Base-by-base conservation (phyloP, 2,888 invertebrate species). In the Yponomeuta plumbellus region DNA sequence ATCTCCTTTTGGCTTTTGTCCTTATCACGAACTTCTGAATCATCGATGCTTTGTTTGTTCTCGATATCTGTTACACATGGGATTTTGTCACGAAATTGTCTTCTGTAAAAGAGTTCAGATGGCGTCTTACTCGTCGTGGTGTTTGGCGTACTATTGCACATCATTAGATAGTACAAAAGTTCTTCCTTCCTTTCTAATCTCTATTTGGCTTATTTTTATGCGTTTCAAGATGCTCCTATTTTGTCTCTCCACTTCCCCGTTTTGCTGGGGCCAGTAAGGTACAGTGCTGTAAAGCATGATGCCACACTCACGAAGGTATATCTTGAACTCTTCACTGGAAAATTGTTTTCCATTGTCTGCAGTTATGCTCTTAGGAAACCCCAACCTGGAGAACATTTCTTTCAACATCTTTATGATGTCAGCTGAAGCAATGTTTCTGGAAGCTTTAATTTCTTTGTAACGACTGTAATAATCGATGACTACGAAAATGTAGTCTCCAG, bases 301-400 rank as follows among this genome's bases (percentile, higher is more conserved):
- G n/a, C 66, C 64, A 1, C 67, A 59, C 21, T 73, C 68, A 1
- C 2, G 3, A 21, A 71, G 72, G 57, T 67, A 75, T 0, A 8
- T 11, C 20, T 68, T 70, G 22, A 74, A 73, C 26, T 72, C 72
- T 8, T 68, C 65, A 44, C 74, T 73, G 0, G 64, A 20, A 56
- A 75, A 74, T 56, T 75, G 75, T 17, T 63, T 59, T 0, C 74
- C 74, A 66, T 74, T 75, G 23, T 75, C 75, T 0, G 70, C 68
- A 0, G 74, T 74, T 3, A 74, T 71, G 0, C 68, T 64, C 0
- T 4, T 3, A 0, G 74, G 74, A 63, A 68, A 61, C 0, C 76
- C 75, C 1, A 72, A 17, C 5, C 76, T 63, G 11, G 67, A 63
- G 13, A 68, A 68, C 13, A 68, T 66, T 39, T 66, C 64, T 63